Evolutionary conservation across 2,888 invertebrate genomes (phyloP).

Genomic region (Metopia argyrocephala): DNA sequence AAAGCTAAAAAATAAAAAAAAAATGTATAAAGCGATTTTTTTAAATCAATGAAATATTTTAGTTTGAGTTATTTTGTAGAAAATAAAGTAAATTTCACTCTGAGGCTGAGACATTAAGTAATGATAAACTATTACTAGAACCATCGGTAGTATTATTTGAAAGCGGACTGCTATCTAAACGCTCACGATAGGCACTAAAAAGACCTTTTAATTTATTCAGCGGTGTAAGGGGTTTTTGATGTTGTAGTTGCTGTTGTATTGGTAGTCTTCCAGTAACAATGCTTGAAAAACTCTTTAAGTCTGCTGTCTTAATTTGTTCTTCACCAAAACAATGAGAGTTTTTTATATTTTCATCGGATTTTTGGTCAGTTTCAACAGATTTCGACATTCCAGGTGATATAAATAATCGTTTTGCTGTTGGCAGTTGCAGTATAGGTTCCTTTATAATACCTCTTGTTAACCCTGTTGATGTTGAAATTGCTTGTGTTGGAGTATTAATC

Average conservation of each 20-base stretch:
- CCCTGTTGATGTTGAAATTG: conserved; percentile 18
- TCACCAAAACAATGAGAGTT: not conserved
- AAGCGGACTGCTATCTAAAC: conserved; percentile 53
- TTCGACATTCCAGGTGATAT: conserved; percentile 55
- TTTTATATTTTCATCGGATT: not conserved
- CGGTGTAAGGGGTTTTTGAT: conserved; percentile 66
- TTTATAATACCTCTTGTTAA: conserved; percentile 11
- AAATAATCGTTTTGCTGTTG: conserved; percentile 64
- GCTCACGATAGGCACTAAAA: conserved; percentile 70
- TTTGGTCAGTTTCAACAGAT: conserved; percentile 47
- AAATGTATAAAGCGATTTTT: not conserved
- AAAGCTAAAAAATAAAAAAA: no score
- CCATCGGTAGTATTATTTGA: conserved; percentile 27
- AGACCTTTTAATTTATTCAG: conserved; percentile 69
- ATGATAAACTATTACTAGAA: conserved; percentile 22
- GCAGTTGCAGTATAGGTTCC: conserved; percentile 47
- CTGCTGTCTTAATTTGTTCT: not conserved
- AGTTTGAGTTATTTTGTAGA: conserved; percentile 1
- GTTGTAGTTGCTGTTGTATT: conserved; percentile 6
- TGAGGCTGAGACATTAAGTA: conserved; percentile 19
- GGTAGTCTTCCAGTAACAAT: not conserved
- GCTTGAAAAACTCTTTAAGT: not conserved
- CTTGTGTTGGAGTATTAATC: conserved; percentile 19
- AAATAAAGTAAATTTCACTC: conserved; percentile 26
- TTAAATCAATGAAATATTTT: not conserved